These are phyloP conservation scores for Galaxea fascicularis DNA, from an alignment of 92 coral and sea anemone genomes.

Conservation along the genomic window DNA sequence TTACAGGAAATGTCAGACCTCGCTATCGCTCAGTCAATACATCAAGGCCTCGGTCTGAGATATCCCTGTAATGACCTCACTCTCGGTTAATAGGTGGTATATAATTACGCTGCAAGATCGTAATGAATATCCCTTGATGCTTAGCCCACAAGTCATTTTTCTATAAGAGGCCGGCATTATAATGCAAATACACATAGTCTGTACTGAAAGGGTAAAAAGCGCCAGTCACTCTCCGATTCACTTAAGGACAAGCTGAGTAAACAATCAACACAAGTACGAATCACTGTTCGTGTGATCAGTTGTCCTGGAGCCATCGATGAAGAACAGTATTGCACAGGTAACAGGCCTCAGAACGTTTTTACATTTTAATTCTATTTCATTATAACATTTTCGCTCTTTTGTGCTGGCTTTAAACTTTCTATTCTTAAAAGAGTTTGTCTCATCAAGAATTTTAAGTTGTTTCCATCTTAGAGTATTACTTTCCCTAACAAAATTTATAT, in stretches of 20 bases:
- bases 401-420: not conserved
- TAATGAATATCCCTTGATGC: no score
- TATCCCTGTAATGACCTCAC: no score
- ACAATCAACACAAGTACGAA: not conserved
- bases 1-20: no score
- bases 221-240: not conserved
- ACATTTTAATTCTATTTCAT: not conserved
- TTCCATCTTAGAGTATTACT: not conserved
- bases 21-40: no score
- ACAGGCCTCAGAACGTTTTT: not conserved
- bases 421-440: no score
- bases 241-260: slow-evolving; percentile 14
- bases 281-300: slow-evolving; percentile 4
- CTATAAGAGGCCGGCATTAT: not conserved
- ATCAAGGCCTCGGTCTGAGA: no score
- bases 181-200: not conserved
- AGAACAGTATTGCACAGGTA: not conserved
- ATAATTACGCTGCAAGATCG: no score
- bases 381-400: not conserved
- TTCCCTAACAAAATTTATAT: not conserved
- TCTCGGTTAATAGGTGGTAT: no score
- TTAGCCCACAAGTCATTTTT: no score
- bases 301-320: not conserved
- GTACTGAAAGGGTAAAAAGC: not conserved
- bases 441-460: not conserved